Conservation (phyloP, 2,113 vertebrate genomes). For the Columbina picui region DNA sequence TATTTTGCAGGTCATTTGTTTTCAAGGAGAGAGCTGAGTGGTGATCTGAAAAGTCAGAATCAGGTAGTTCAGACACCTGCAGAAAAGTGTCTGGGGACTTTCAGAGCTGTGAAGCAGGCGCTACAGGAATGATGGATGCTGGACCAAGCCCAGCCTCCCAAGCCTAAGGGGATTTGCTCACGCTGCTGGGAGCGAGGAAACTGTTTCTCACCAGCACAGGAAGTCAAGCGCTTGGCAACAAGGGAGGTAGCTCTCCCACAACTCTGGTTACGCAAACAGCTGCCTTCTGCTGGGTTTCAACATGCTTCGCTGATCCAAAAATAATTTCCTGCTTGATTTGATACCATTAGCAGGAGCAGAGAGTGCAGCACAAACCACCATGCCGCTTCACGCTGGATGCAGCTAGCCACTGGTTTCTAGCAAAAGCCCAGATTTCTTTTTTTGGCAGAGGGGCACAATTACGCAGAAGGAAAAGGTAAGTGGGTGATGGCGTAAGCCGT, state of each 20-base stretch:
- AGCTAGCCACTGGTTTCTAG: background rate
- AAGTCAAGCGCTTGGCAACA: constrained; percentile 45
- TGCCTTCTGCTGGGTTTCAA: constrained; percentile 66
- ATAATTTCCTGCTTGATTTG: constrained; percentile 70
- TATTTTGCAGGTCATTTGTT: background rate
- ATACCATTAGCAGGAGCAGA: constrained; percentile 37
- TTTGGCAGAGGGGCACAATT: background rate
- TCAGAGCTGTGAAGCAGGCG: background rate
- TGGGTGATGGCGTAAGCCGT: background rate
- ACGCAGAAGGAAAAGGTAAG: background rate
- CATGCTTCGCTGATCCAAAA: constrained; percentile 59
- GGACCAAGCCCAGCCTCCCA: background rate
- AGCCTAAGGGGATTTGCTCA: constrained; percentile 17
- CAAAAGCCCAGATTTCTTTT: background rate
- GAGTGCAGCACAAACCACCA: background rate
- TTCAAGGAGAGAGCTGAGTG: background rate
- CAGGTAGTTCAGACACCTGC: background rate
- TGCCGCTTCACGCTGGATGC: background rate
- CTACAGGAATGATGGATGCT: background rate
- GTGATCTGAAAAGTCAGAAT: background rate
- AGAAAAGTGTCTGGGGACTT: background rate
- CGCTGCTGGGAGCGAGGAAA: background rate
- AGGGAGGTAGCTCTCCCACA: constrained; percentile 51
- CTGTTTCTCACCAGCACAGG: constrained; percentile 44
- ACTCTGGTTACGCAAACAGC: constrained; percentile 59